Percentiles rank a stretch among this genome's conserved stretches.
Evolutionary conservation across 1,140 invertebrate species (phyloP).

Genomic region (Lepidurus arcticus): DNA sequence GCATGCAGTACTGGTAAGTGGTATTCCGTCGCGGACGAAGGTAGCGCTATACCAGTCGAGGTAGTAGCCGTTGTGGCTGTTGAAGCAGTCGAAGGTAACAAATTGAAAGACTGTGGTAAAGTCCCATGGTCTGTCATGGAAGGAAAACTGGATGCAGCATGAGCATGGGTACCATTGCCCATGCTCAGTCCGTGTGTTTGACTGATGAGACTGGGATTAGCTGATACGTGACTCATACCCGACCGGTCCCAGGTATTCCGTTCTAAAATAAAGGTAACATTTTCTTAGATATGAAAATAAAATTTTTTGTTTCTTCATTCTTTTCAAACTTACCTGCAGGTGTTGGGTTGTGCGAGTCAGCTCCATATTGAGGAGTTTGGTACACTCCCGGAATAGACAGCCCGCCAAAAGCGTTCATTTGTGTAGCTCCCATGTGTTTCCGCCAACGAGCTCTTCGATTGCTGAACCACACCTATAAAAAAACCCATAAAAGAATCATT

Average conservation of each 20-base stretch:
- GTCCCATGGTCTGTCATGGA: not conserved
- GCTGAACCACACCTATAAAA: slow-evolving; percentile 50
- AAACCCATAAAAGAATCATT: not conserved
- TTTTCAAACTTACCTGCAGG: not conserved
- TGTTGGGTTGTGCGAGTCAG: not conserved
- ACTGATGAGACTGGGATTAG: slow-evolving; percentile 24
- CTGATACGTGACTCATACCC: not conserved
- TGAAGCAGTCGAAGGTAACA: not conserved
- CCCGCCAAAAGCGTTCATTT: slow-evolving; percentile 11
- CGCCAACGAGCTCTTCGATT: slow-evolving; percentile 50
- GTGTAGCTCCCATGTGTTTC: slow-evolving; percentile 45
- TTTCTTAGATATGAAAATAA: not conserved
- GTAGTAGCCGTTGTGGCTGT: not conserved
- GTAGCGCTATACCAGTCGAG: not conserved
- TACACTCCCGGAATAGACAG: slow-evolving; percentile 1
- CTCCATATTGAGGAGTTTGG: slow-evolving; percentile 12
- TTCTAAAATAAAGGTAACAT: not conserved
- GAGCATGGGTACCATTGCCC: not conserved
- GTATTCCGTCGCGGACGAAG: not conserved
- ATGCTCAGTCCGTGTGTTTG: slow-evolving; percentile 4
- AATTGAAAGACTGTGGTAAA: slow-evolving; percentile 9
- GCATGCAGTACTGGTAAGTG: not conserved
- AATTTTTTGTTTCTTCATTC: not conserved
- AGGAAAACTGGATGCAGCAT: not conserved
- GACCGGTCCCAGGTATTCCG: not conserved